Evolutionary conservation across 2,888 invertebrate species (phyloP), one percentile per base, ranked within the genome.

Genomic region (Elmis aenea): DNA sequence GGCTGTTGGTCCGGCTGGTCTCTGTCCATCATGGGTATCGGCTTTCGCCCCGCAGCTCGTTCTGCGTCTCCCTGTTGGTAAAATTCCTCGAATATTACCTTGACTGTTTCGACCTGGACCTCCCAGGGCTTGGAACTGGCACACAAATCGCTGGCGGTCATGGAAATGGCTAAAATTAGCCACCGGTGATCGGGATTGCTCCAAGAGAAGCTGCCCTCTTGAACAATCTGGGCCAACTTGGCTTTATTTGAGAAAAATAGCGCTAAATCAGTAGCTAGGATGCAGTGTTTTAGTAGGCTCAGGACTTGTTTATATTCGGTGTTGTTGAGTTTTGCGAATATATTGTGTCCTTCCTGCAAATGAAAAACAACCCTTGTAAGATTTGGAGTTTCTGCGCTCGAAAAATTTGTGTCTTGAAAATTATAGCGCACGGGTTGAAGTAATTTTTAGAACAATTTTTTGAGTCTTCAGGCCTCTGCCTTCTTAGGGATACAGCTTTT

Each of bases 51-150:
- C 10, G 62, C 59, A 61, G 57, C 48, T 15, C 59, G 52, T 54
- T 74, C 74, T 50, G 59, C 64, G 33, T 66, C 65, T 3, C 67
- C 79, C 56, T 86, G 85, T 43, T 83, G 81, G 55, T 86, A 87
- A 59, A 87, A 87, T 61, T 87, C 86, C 55, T 85, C 82, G 57
- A 85, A 85, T 33, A 90, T 89, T 4, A 87, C 83, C 46, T 64
- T 77, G 1, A 88, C 88, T 0, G 88, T 86, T 57, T 85, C 77
- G 11, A 80, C 77, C 66, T 90, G 89, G 2, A 85, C 73, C 13
- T 81, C 75, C 88, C 89, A 90, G 1, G 88, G 87, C 60, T 90
- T 90, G 1, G 87, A 82, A 49, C 85, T 83, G 1, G 89, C 87
- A 33, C 87, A 86, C 10, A 90, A 68, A 62, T 90, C 90, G 46